phyloP scores from a whole-genome alignment of 2,113 vertebrate species.

The Genyomyrus donnyi region DNA sequence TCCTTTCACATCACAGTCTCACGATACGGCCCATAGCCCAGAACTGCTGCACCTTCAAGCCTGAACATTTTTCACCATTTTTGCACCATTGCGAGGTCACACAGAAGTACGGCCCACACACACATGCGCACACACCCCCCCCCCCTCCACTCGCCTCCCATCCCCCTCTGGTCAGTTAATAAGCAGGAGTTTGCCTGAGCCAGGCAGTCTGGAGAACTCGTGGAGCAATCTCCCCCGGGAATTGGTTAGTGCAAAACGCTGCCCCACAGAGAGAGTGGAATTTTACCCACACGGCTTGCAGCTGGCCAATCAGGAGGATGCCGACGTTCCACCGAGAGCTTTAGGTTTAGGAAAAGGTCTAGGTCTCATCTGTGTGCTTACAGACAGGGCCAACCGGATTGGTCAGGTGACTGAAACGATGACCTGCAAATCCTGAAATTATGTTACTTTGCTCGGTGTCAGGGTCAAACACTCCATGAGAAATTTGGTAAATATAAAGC shows the following conservation, averaged over 20 bases:
- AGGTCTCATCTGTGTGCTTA: background rate
- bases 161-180: conserved; percentile 69
- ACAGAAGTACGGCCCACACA: background rate
- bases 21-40: too few relatives aligned
- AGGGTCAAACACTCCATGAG: background rate
- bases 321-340: conserved; percentile 31
- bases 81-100: background rate
- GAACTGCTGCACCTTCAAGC: background rate
- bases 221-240: conserved; percentile 79
- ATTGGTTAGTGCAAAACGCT: conserved; percentile 84
- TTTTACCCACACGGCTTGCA: conserved; percentile 81
- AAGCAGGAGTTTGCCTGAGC: conserved; percentile 65
- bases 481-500: background rate
- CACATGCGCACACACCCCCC: background rate
- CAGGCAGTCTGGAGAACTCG: conserved; percentile 73
- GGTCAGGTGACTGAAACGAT: background rate
- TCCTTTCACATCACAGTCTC: background rate
- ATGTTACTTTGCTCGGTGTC: background rate
- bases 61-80: background rate
- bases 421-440: background rate
- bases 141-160: background rate
- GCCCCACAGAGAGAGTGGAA: conserved; percentile 81
- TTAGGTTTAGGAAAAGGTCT: background rate
- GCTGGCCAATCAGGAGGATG: conserved; percentile 68
- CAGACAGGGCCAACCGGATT: background rate